Conservation (phyloP, 2,888 invertebrate genomes). For the Drosophila anomelani region DNA sequence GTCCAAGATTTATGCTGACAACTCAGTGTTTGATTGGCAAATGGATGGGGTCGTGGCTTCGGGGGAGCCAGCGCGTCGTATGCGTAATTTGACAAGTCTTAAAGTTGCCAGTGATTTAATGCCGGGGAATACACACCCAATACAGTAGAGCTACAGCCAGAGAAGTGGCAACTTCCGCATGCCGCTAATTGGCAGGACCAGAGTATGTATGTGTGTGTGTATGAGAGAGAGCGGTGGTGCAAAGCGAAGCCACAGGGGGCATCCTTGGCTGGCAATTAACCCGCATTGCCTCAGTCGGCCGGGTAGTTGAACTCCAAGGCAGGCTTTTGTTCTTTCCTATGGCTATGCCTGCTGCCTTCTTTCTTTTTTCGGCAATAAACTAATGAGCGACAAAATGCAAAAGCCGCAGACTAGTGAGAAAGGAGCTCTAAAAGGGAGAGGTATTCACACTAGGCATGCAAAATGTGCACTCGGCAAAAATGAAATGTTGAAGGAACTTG, state of each 20-base stretch:
- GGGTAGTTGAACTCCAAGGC: conserved; percentile 50
- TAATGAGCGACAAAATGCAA: conserved; percentile 80
- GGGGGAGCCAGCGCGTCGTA: conserved; percentile 65
- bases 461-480: conserved; percentile 15
- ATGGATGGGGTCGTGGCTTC: conserved; percentile 57
- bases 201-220: conserved; percentile 34
- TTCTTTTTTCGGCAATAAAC: conserved; percentile 77
- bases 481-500: too few relatives aligned
- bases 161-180: conserved; percentile 75
- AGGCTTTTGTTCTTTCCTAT: conserved; percentile 68
- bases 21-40: conserved; percentile 74
- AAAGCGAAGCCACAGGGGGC: conserved; percentile 36
- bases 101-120: conserved; percentile 55
- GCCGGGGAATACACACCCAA: conserved; percentile 26
- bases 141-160: conserved; percentile 43
- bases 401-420: conserved; percentile 44
- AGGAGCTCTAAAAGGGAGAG: conserved; percentile 18
- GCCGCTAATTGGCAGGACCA: conserved; percentile 78
- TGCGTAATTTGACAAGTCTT: conserved; percentile 76
- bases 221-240: conserved; percentile 7
- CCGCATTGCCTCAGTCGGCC: conserved; percentile 61
- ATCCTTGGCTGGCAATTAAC: conserved; percentile 72
- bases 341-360: conserved; percentile 41
- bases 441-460: conserved; percentile 73
- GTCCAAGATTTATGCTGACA: conserved; percentile 74